phyloP scores from a whole-genome alignment of 2,113 vertebrate species.

The Pseudorectes ferrugineus region DNA sequence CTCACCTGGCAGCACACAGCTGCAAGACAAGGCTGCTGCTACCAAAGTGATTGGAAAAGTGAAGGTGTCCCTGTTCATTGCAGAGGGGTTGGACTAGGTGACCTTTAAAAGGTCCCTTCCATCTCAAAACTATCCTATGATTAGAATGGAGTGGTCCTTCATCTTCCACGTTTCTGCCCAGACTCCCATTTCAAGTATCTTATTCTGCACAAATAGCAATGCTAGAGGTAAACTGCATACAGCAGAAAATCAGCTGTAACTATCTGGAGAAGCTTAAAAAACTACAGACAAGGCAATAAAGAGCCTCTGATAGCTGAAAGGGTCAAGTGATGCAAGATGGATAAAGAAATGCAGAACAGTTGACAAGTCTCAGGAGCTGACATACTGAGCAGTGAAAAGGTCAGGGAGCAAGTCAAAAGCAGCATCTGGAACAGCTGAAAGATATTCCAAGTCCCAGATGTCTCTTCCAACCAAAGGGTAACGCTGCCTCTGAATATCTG shows the following conservation, averaged over 20 bases:
- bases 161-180: neutral
- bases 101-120: neutral
- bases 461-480: neutral
- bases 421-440: neutral
- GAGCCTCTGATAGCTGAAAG: neutral
- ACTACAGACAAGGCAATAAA: neutral
- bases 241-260: neutral
- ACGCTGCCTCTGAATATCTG: neutral
- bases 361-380: neutral
- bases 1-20: neutral
- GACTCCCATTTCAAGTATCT: neutral
- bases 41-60: accelerated
- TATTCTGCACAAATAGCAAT: neutral
- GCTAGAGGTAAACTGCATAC: neutral
- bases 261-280: neutral
- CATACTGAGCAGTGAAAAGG: conserved; percentile 4
- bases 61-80: neutral
- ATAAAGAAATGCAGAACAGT: neutral
- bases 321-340: neutral
- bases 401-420: conserved; percentile 6
- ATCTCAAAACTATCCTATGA: neutral
- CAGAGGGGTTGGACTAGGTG: neutral
- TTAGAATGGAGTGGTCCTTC: neutral
- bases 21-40: neutral
- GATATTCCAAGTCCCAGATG: neutral